Conservation (phyloP, 2,113 vertebrate genomes). For the Tenrec ecaudatus region DNA sequence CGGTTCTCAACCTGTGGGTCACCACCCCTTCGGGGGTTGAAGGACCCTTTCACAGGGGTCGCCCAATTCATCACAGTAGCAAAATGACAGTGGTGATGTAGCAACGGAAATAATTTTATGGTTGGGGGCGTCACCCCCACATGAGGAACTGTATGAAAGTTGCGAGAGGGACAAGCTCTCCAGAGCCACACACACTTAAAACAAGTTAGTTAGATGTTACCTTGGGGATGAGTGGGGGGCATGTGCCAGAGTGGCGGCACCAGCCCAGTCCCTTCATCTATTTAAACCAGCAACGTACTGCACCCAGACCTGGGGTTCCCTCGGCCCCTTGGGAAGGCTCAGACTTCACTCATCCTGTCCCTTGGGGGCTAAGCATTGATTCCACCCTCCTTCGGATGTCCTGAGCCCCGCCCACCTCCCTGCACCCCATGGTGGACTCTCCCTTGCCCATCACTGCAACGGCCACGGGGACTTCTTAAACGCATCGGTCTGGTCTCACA, state of each 20-base stretch:
- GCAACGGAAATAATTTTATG: too few species aligned
- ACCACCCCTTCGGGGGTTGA: too few species aligned
- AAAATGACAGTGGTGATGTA: too few species aligned
- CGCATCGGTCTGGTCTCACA: neutral
- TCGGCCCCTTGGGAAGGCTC: neutral
- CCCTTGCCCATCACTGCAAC: neutral
- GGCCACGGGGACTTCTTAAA: neutral
- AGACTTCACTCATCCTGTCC: neutral
- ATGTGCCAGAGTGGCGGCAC: too few species aligned
- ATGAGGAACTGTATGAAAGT: too few species aligned
- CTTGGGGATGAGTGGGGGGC: neutral
- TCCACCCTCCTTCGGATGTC: neutral
- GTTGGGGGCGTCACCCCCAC: too few species aligned
- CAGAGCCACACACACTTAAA: neutral
- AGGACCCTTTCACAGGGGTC: too few species aligned
- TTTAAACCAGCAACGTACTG: neutral
- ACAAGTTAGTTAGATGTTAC: neutral
- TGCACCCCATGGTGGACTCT: fast-evolving
- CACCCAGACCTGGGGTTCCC: neutral
- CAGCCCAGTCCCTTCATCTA: too few species aligned
- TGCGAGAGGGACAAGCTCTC: neutral
- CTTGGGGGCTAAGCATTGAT: neutral
- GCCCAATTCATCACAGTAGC: too few species aligned
- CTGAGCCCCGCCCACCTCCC: neutral
- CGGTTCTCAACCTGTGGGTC: too few species aligned